Conservation (phyloP, 2,113 vertebrate genomes). For the Megaleporinus macrocephalus region DNA sequence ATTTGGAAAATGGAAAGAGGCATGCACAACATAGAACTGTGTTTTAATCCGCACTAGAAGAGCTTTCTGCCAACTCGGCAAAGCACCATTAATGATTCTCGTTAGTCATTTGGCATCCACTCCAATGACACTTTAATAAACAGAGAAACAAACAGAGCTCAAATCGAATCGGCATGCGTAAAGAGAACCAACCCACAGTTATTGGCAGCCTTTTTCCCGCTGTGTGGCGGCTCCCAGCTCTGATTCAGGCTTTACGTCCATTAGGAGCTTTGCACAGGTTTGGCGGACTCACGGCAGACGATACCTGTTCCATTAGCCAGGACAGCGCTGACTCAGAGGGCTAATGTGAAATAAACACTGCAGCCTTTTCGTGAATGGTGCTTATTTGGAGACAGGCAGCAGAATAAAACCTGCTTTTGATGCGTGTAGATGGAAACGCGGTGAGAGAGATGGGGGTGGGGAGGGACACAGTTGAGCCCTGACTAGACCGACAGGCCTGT, state of each 20-base stretch:
- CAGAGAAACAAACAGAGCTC: slow-evolving; percentile 43
- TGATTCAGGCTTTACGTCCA: slow-evolving; percentile 47
- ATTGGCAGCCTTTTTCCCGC: slow-evolving; percentile 37
- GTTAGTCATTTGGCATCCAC: slow-evolving; percentile 51
- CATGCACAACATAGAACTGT: slow-evolving; percentile 7
- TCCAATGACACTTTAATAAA: slow-evolving; percentile 54
- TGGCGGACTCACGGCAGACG: background rate
- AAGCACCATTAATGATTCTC: slow-evolving; percentile 47
- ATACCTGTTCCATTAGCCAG: slow-evolving; percentile 26
- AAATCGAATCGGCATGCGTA: slow-evolving; percentile 45
- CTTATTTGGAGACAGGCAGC: background rate
- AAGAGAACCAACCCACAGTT: slow-evolving; percentile 41
- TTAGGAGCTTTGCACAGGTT: slow-evolving; percentile 22
- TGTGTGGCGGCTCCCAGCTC: background rate
- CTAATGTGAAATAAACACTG: slow-evolving; percentile 24
- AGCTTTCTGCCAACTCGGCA: slow-evolving; percentile 37
- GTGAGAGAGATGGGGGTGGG: slow-evolving; percentile 3
- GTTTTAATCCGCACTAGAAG: slow-evolving; percentile 37
- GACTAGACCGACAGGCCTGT: slow-evolving; percentile 26
- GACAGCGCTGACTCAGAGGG: slow-evolving; percentile 3
- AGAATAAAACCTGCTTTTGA: slow-evolving; percentile 7
- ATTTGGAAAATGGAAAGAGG: background rate
- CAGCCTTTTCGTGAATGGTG: slow-evolving; percentile 8
- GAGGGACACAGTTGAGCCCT: slow-evolving; percentile 20
- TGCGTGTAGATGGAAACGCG: slow-evolving; percentile 19